Base-by-base conservation (phyloP, 1,140 invertebrate genomes). In the Monochamus saltuarius region DNA sequence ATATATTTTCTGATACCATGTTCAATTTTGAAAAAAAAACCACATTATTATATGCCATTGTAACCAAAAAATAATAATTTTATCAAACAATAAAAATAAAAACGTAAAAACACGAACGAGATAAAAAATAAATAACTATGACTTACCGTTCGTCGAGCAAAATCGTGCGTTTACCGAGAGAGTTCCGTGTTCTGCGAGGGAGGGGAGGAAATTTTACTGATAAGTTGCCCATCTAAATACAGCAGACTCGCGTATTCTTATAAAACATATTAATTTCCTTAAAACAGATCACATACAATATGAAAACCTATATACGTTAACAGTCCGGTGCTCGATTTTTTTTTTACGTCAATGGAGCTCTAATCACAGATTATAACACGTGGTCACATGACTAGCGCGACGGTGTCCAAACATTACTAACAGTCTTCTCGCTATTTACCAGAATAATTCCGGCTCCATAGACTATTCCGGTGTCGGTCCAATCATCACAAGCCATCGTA, bases 341-440 rank as follows among this genome's bases (percentile, higher is more conserved):
- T 7, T 51, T 36, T 14, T 38, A 22, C 14, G 14, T 36, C 17
- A 51, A 51, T 58, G 70, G 70, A 73, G 68, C 72, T 74, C 69
- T 68, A 67, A 76, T 76, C 74, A 76, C 74, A 76, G 74, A 73
- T 74, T 65, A 29, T 62, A 73, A 73, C 67, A 71, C 61, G 62
- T 74, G 72, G 70, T 75, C 72, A 70, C 70, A 71, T 74, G 73
- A 75, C 73, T 76, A 75, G 73, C 72, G 64, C 70, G 73, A 72
- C 72, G 73, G 74, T 71, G 73, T 66, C 60, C 67, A 68, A 71
- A 73, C 62, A 65, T 59, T 54, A 45, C 56, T 62, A 62, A 72
- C 68, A 70, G 63, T 71, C 68, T 68, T 73, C 60, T 40, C 52
- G 56, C 64, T 60, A 65, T 61, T 38, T 19, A 39, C 52, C 52